Evolutionary conservation across 2,888 invertebrate genomes (phyloP).

Genomic region (Lamproptera curius): DNA sequence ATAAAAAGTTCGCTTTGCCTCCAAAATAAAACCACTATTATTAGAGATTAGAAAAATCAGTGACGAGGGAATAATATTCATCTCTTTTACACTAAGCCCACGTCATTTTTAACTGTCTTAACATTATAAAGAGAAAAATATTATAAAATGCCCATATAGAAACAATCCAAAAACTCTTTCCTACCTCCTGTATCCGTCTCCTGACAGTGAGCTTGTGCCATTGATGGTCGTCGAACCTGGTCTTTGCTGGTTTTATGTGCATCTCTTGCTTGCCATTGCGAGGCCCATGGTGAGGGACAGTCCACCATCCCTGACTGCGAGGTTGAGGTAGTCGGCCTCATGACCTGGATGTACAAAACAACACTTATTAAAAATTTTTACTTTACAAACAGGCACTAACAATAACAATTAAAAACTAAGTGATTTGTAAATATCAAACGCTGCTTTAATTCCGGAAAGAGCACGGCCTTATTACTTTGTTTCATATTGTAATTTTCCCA

Average conservation of each 20-base stretch:
- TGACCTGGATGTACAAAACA: no score
- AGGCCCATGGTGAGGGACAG: conserved; percentile 93
- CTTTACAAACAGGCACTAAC: conserved; percentile 27
- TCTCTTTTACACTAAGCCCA: no score
- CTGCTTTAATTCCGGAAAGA: neutral
- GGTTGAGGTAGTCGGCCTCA: conserved; percentile 91
- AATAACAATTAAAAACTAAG: no score
- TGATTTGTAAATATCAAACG: neutral
- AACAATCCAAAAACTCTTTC: conserved; percentile 11
- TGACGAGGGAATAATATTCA: no score
- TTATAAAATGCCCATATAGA: neutral
- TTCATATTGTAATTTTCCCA: no score
- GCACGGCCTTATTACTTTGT: no score
- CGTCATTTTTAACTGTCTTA: no score
- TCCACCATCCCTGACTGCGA: conserved; percentile 93
- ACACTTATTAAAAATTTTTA: no score
- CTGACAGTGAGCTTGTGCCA: conserved; percentile 97
- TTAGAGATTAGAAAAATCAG: no score
- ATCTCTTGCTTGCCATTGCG: conserved; percentile 92
- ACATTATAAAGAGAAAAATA: no score
- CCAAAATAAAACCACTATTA: no score
- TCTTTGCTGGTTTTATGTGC: conserved; percentile 91
- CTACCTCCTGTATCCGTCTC: conserved; percentile 93
- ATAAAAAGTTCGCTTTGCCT: no score
- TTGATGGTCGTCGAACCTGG: conserved; percentile 96